phyloP scores from a whole-genome alignment of 2,113 vertebrate genomes.

The Phoxinus phoxinus region DNA sequence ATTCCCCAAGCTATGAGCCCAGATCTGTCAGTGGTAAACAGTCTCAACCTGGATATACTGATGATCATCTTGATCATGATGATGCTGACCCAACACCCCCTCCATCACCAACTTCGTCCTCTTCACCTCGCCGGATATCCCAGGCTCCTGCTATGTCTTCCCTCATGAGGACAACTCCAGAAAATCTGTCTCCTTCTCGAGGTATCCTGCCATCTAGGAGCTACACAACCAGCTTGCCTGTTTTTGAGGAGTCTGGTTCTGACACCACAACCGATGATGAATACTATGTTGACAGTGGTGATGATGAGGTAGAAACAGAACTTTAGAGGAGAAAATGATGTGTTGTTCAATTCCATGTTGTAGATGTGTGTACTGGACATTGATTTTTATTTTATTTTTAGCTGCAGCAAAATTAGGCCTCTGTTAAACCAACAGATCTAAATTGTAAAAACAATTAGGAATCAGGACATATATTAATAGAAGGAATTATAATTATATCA shows the following conservation, averaged over 20 bases:
- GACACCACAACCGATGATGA: constrained; percentile 91
- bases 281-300: constrained; percentile 84
- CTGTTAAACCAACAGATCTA: background rate
- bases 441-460: background rate
- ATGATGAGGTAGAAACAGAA: constrained; percentile 75
- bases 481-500: background rate
- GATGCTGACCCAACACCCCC: constrained; percentile 73
- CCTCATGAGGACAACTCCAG: constrained; percentile 64
- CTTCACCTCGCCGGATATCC: constrained; percentile 67
- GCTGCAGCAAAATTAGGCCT: background rate
- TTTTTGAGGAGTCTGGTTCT: constrained; percentile 83
- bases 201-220: constrained; percentile 65
- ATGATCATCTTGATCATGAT: constrained; percentile 47
- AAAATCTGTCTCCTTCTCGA: constrained; percentile 70
- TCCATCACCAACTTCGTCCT: constrained; percentile 70
- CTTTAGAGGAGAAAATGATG: constrained; percentile 61
- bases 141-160: constrained; percentile 68
- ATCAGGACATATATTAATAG: background rate
- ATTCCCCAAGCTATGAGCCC: constrained; percentile 3
- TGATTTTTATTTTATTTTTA: background rate
- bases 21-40: background rate
- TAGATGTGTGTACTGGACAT: background rate
- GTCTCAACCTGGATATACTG: constrained; percentile 5
- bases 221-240: constrained; percentile 65
- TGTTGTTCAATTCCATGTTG: background rate